A percentile compares a stretch with the other conserved stretches of the same genome.
phyloP scores from a whole-genome alignment of 2,888 invertebrate genomes.

The Lasioglossum oenotherae region DNA sequence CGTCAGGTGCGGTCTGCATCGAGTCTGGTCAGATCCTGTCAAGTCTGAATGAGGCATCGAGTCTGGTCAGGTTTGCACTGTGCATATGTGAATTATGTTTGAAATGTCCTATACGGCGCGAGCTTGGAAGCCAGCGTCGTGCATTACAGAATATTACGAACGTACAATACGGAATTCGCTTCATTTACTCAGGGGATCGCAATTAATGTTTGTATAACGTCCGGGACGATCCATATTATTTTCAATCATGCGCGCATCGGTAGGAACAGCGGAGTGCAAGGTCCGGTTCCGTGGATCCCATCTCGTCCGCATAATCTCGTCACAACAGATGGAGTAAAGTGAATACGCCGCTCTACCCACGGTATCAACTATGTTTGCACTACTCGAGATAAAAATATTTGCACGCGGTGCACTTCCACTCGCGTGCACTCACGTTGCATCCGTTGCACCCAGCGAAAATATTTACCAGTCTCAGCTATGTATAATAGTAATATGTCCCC shows the following conservation, averaged over 20 bases:
- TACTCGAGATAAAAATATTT: conserved; percentile 64
- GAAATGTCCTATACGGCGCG: not conserved
- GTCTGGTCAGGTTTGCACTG: not conserved
- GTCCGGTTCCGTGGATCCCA: not conserved
- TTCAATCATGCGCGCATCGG: not conserved
- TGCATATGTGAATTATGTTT: not conserved
- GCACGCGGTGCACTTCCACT: conserved; percentile 59
- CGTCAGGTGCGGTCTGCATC: not conserved
- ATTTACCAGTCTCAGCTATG: not conserved
- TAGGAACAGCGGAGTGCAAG: not conserved
- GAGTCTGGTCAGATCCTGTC: too few species aligned
- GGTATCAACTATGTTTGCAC: conserved; percentile 48
- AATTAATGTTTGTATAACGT: not conserved
- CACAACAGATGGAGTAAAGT: conserved; percentile 57
- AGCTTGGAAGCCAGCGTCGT: not conserved
- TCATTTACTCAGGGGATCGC: not conserved
- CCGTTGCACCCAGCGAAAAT: conserved; percentile 9
- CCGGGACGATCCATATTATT: not conserved
- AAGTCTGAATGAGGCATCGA: not conserved
- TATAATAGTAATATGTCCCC: not conserved
- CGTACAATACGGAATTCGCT: not conserved
- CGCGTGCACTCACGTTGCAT: conserved; percentile 45
- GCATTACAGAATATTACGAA: not conserved
- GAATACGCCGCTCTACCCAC: conserved; percentile 31
- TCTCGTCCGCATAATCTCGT: conserved; percentile 26